Evolutionary conservation across 2,113 vertebrate species (phyloP).

Genomic region (Corydoras sp.): DNA sequence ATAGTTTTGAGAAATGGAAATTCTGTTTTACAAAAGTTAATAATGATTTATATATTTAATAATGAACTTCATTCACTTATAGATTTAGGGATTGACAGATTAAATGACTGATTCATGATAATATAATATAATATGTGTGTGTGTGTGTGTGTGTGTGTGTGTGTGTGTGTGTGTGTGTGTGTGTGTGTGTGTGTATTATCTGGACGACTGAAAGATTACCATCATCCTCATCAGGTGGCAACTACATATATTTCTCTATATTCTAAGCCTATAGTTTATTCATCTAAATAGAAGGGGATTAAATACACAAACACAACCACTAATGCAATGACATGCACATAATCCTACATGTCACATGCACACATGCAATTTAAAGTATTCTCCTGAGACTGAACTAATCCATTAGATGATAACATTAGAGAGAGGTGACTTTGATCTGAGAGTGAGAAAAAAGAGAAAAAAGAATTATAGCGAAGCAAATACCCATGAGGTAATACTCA

Average conservation of each 20-base stretch:
- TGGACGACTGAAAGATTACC: slow-evolving; percentile 38
- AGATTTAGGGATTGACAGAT: no score
- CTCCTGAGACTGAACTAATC: background rate
- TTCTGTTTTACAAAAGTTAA: no score
- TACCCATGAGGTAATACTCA: slow-evolving; percentile 61
- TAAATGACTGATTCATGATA: no score
- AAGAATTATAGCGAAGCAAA: background rate
- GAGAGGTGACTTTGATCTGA: background rate
- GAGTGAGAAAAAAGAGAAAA: background rate
- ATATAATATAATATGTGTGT: no score
- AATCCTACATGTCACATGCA: background rate
- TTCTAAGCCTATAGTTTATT: slow-evolving; percentile 34
- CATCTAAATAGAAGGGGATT: slow-evolving; percentile 20
- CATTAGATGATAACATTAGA: background rate
- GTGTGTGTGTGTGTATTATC: slow-evolving; percentile 1
- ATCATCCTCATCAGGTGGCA: slow-evolving; percentile 46
- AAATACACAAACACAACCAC: slow-evolving; percentile 1
- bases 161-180: no score
- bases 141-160: no score
- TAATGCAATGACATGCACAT: background rate
- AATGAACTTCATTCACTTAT: no score
- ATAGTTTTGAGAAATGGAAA: no score
- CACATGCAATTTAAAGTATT: no score
- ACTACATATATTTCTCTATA: slow-evolving; percentile 45
- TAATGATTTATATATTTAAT: slow-evolving; percentile 30